Percentiles rank a stretch among this genome's conserved stretches.
Evolutionary conservation across 2,797 vertebrate genomes (phyloP).

Genomic region (Argya squamiceps): DNA sequence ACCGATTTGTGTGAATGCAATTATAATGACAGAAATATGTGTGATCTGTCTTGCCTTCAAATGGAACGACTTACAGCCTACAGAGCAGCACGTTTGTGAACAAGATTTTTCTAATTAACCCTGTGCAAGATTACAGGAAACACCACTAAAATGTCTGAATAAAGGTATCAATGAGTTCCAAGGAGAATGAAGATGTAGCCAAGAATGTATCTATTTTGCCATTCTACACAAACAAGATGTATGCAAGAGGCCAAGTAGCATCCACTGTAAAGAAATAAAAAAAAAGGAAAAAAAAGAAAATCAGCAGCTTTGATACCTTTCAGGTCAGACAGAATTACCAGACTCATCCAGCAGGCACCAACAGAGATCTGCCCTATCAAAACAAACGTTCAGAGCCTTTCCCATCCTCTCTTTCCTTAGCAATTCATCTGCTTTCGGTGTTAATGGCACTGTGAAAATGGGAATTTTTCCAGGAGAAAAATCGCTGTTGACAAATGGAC

Average conservation of each 20-base stretch:
- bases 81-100: background rate
- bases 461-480: constrained; percentile 26
- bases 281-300: background rate
- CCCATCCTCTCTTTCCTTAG: background rate
- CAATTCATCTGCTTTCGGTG: background rate
- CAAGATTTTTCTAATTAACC: background rate
- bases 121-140: background rate
- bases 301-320: background rate
- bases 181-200: background rate
- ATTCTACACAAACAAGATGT: background rate
- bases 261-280: background rate
- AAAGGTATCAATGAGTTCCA: background rate
- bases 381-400: constrained; percentile 24
- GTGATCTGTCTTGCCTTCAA: background rate
- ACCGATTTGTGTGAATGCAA: background rate
- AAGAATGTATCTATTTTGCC: background rate
- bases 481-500: constrained; percentile 38
- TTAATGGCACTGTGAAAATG: background rate
- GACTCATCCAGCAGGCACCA: constrained; percentile 7
- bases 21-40: background rate
- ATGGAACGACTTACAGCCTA: background rate
- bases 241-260: background rate
- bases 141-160: background rate
- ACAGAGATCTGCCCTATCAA: constrained; percentile 35
- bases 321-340: constrained; percentile 34